Base-by-base conservation (phyloP, 2,888 invertebrate genomes). In the Meloe dianella region DNA sequence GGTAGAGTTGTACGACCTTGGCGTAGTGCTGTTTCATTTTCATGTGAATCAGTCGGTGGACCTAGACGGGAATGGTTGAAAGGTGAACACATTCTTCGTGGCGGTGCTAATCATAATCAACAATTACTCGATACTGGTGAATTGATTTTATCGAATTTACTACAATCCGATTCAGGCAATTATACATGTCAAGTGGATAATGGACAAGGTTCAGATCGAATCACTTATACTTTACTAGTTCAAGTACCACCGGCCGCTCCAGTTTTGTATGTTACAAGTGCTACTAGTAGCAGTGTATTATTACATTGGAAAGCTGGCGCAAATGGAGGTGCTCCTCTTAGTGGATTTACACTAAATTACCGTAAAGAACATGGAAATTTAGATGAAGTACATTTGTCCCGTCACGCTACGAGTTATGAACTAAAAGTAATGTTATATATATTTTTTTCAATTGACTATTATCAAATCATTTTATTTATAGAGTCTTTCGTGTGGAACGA, bases 171-270 rank as follows among this genome's bases (percentile, higher is more conserved):
- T 77, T 85, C 88, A 1, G 91, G 89, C 41, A 92, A 92, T 81
- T 92, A 91, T 77, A 90, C 90, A 7, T 92, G 92, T 75, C 89
- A 89, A 77, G 79, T 80, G 82, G 90, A 91, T 75, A 92, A 92
- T 75, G 88, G 88, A 24, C 87, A 90, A 64, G 91, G 91, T 24
- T 88, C 89, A 27, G 91, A 92, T 80, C 85, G 88, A 57, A 85
- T 91, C 5, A 87, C 88, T 0, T 90, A 90, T 77, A 85, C 85
- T 61, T 83, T 91, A n/a, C 84, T 89, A 24, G 90, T 92, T 0
- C 90, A 91, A 86, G 92, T 92, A 58, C 91, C 92, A 10, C 93
- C 93, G 0, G 86, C 87, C 38, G 89, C 92, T 0, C 93, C 94
- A 0, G 86, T 89, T 6, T 84, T 93, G 2, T 91, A 91, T 74